Evolutionary conservation across 2,797 vertebrate species (phyloP).

Genomic region (Caiman crocodilus): DNA sequence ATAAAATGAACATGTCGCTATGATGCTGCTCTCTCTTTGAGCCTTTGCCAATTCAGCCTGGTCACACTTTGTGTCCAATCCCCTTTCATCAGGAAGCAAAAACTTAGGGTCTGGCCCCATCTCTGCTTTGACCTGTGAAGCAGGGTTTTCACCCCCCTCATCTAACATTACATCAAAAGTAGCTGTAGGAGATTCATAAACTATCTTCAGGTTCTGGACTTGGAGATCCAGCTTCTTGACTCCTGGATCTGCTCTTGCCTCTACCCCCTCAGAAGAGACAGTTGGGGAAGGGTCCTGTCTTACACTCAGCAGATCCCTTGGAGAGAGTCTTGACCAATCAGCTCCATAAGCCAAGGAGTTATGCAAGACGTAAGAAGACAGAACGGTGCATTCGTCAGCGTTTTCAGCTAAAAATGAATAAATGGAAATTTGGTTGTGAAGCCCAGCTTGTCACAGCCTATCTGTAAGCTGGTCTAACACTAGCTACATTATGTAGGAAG

Average conservation of each 20-base stretch:
- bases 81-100: neutral
- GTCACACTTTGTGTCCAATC: neutral
- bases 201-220: constrained; percentile 82
- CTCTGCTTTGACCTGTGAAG: constrained; percentile 36
- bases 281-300: neutral
- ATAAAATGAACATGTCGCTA: constrained; percentile 96
- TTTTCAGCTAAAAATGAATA: constrained; percentile 76
- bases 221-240: constrained; percentile 25
- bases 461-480: neutral
- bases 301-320: neutral
- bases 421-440: neutral
- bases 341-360: constrained; percentile 94
- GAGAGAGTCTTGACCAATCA: constrained; percentile 90
- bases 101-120: neutral
- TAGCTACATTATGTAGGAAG: neutral
- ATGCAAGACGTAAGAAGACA: constrained; percentile 88
- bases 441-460: neutral
- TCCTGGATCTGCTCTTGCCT: neutral
- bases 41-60: neutral
- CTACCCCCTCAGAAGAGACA: neutral
- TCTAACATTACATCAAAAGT: constrained; percentile 85
- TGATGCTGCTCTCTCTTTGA: constrained; percentile 76
- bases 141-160: constrained; percentile 79
- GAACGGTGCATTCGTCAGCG: constrained; percentile 79
- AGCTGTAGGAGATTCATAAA: constrained; percentile 86